A percentile compares a stretch with the other conserved stretches of the same genome.
These are phyloP conservation scores for Heterotis niloticus DNA, from an alignment of 2,113 vertebrate genomes.

Conservation along the genomic window DNA sequence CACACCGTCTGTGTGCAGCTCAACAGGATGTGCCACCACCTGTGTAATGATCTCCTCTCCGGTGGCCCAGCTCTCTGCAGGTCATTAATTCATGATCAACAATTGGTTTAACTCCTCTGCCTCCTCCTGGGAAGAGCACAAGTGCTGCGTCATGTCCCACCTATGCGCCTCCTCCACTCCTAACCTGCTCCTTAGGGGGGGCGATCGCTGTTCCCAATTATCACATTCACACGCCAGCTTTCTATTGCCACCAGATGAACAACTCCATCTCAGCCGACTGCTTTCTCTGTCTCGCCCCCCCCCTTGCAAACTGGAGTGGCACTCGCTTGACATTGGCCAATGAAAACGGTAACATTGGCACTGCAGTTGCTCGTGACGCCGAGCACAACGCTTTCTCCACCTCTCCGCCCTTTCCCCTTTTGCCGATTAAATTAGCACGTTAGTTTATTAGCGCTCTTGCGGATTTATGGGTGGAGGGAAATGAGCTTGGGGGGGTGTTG, in stretches of 20 bases:
- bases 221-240: background rate
- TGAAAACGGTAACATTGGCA: background rate
- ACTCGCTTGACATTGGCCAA: background rate
- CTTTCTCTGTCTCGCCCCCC: background rate
- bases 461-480: background rate
- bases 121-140: background rate
- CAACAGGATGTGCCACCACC: background rate
- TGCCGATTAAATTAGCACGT: background rate
- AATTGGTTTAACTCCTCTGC: constrained; percentile 13
- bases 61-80: background rate
- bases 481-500: background rate
- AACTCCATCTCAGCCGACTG: background rate
- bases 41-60: constrained; percentile 12
- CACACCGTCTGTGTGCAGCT: background rate
- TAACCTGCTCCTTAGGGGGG: background rate
- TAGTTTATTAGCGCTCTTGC: constrained; percentile 12
- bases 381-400: background rate
- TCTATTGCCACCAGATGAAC: background rate
- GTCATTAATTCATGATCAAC: constrained; percentile 28
- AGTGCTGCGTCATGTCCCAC: background rate
- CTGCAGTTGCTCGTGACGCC: background rate
- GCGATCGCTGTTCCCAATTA: constrained; percentile 1
- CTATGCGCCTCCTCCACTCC: background rate
- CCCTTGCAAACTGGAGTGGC: background rate
- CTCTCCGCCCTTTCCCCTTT: background rate